phyloP scores from a whole-genome alignment of 1,140 invertebrate species.

The Cataglyphis hispanica region DNA sequence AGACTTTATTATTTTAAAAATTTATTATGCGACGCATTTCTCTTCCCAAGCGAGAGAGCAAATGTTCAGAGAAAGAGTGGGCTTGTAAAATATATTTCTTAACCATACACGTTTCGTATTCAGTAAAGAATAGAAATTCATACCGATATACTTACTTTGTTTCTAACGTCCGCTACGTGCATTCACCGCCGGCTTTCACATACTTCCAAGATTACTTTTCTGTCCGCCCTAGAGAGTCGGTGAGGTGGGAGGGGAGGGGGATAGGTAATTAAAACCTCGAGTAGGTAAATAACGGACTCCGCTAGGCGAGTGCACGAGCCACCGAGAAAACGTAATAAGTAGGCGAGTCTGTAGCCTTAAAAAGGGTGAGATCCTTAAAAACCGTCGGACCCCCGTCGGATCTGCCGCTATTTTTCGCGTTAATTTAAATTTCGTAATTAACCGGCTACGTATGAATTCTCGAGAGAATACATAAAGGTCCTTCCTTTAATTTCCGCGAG shows the following conservation, averaged over 20 bases:
- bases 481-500: slow-evolving; percentile 84
- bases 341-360: slow-evolving; percentile 83
- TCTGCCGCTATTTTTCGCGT: slow-evolving; percentile 85
- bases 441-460: slow-evolving; percentile 83
- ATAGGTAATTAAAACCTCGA: slow-evolving; percentile 86
- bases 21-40: neutral
- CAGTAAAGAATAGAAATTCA: slow-evolving; percentile 69
- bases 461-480: slow-evolving; percentile 83
- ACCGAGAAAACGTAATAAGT: slow-evolving; percentile 77
- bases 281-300: slow-evolving; percentile 86
- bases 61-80: neutral
- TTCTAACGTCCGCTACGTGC: slow-evolving; percentile 72
- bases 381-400: slow-evolving; percentile 75
- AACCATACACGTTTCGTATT: slow-evolving; percentile 57
- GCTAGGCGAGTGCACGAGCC: slow-evolving; percentile 76
- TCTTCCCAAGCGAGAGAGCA: neutral
- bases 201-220: slow-evolving; percentile 78
- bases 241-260: slow-evolving; percentile 18
- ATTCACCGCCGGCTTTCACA: slow-evolving; percentile 73
- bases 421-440: slow-evolving; percentile 87
- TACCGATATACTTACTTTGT: slow-evolving; percentile 75
- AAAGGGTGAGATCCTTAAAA: slow-evolving; percentile 85
- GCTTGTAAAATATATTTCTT: slow-evolving; percentile 30
- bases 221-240: slow-evolving; percentile 68
- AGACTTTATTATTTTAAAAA: neutral